phyloP scores from a whole-genome alignment of 2,797 vertebrate species.

The Muraenolepis orangiensis region DNA sequence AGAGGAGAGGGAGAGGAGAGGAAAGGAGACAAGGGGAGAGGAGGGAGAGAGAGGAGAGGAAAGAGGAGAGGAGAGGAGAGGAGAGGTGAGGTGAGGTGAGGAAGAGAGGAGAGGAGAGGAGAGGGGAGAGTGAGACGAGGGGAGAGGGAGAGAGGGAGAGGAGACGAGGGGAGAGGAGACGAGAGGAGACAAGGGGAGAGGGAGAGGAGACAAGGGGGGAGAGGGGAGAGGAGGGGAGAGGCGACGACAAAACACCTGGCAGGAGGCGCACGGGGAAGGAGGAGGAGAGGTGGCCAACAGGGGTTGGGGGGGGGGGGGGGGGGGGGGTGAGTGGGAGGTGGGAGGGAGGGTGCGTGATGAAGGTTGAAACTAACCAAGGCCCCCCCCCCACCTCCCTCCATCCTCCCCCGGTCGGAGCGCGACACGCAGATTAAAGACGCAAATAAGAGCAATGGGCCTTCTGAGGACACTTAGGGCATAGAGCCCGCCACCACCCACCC shows the following conservation, averaged over 20 bases:
- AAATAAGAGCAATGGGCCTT: constrained; percentile 56
- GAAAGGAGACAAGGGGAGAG: background rate
- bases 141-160: constrained; percentile 25
- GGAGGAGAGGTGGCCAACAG: constrained; percentile 42
- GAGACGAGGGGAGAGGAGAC: constrained; percentile 6
- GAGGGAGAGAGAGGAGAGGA: background rate
- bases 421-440: constrained; percentile 54
- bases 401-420: constrained; percentile 57
- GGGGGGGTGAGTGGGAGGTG: constrained; percentile 33
- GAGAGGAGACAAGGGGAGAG: constrained; percentile 35
- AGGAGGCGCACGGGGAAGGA: constrained; percentile 34
- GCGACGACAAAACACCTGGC: no score
- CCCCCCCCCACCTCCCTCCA: no score
- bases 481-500: constrained; percentile 34
- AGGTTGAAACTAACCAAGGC: constrained; percentile 58
- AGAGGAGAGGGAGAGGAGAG: constrained; percentile 11
- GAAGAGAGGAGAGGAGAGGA: constrained; percentile 43
- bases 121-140: constrained; percentile 19
- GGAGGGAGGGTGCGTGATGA: constrained; percentile 54
- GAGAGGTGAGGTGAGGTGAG: no score
- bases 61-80: constrained; percentile 34
- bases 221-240: constrained; percentile 53
- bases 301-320: constrained; percentile 44
- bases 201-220: constrained; percentile 39
- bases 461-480: constrained; percentile 57